Base-by-base conservation (phyloP, 2,888 invertebrate species). In the Drosophila sordidapex region DNA sequence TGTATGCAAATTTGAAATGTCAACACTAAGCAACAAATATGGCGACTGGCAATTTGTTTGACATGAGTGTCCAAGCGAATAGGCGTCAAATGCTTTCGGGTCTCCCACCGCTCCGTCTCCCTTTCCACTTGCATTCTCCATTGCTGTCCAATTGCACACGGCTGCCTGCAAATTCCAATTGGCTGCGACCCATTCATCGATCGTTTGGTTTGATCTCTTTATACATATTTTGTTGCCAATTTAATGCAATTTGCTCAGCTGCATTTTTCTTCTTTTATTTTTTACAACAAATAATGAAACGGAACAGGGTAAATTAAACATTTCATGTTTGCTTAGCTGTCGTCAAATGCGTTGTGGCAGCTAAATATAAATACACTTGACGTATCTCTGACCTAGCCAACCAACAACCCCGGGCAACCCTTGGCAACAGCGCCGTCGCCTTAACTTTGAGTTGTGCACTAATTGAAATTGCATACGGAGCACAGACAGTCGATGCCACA, bases 1-100 rank as follows among this genome's bases (percentile, higher is more conserved):
- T 35, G 38, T 62, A 82, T 81, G 83, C 82, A 79, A 87, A 87
- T 46, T 46, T 87, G 57, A 79, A 76, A 74, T 89, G 87, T 89
- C 84, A 87, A 83, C 89, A 89, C 81, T 69, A 81, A 58, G 64
- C 70, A 60, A 65, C 79, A 73, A 87, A 79, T 79, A 82, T 84
- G 74, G 87, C 78, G 81, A 72, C 78, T 64, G 68, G 65, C 82
- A 74, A 87, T 87, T 74, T 79, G 74, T 81, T 89, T 54, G 70
- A 76, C 87, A 81, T 65, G 87, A 53, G 68, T 80, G 75, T 83
- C 76, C 67, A 70, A 69, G 46, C 49, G 52, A 87, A 77, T 87
- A 85, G 90, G 76, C 86, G 84, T 82, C 74, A 80, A 68, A 73
- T 63, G 65, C 53, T 76, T 70, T 65, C 64, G 29, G 48, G 27